A percentile compares a stretch with the other conserved stretches of the same genome.
Conservation (phyloP, 2,113 vertebrate genomes). For the Phoenicopterus ruber region DNA sequence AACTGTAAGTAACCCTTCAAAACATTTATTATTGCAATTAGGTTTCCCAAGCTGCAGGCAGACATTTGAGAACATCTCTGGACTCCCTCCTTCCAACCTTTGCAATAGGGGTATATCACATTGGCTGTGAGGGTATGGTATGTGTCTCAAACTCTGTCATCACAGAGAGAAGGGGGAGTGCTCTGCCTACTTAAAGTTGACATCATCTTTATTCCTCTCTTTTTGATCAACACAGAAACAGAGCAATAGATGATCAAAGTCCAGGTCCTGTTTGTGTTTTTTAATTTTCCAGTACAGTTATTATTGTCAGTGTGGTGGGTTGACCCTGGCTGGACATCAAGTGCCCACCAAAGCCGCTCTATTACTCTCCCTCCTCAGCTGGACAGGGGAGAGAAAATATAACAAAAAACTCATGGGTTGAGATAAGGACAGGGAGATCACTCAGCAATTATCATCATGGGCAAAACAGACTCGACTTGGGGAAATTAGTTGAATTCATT, state of each 20-base stretch:
- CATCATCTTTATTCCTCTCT: neutral
- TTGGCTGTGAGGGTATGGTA: neutral
- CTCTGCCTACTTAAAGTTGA: neutral
- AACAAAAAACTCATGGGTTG: too few species aligned
- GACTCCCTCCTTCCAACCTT: neutral
- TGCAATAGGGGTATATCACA: neutral
- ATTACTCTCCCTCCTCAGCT: too few species aligned
- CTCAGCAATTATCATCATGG: too few species aligned
- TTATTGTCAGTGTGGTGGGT: neutral
- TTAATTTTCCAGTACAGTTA: neutral
- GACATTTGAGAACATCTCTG: neutral
- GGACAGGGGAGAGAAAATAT: too few species aligned
- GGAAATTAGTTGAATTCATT: too few species aligned
- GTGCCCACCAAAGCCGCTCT: too few species aligned
- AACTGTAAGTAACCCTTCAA: neutral
- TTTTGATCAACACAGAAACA: neutral
- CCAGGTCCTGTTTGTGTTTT: neutral
- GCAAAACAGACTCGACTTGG: too few species aligned
- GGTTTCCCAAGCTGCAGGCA: neutral
- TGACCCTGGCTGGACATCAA: too few species aligned
- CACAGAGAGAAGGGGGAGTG: neutral
- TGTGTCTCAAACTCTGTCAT: neutral
- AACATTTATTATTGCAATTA: neutral
- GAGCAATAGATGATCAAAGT: neutral
- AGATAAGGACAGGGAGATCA: too few species aligned